A percentile compares a stretch with the other conserved stretches of the same genome.
Evolutionary conservation across 92 coral and sea anemone genomes (phyloP).

Genomic region (Anthopleura xanthogrammica): DNA sequence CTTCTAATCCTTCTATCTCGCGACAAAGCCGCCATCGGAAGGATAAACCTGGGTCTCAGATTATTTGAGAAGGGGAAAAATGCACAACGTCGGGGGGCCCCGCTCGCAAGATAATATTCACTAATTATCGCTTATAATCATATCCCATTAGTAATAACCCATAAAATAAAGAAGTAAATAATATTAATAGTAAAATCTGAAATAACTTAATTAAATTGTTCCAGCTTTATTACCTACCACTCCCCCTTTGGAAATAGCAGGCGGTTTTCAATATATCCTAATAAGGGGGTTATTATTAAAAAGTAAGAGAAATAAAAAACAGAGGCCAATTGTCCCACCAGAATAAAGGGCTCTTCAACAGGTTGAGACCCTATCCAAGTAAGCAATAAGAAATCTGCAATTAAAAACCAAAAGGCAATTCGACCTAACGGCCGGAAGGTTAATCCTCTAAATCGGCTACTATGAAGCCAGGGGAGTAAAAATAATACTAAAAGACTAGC

Average conservation of each 20-base stretch:
- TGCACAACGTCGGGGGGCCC: constrained; percentile 14
- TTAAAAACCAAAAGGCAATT: constrained; percentile 78
- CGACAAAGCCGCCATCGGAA: constrained; percentile 12
- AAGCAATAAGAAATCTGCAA: constrained; percentile 67
- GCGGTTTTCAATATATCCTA: constrained; percentile 63
- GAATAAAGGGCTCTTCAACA: constrained; percentile 85
- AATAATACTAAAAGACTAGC: constrained; percentile 65
- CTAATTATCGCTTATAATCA: neutral
- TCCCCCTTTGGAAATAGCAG: constrained; percentile 34
- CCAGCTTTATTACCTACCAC: constrained; percentile 7
- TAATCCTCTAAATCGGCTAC: constrained; percentile 70
- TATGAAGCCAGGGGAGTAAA: constrained; percentile 62
- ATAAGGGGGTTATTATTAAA: too few species aligned
- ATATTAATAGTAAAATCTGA: constrained; percentile 8
- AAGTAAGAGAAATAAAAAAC: too few species aligned
- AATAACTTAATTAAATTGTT: constrained; percentile 11
- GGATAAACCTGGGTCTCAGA: constrained; percentile 4
- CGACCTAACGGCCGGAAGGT: constrained; percentile 79
- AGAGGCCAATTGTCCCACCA: constrained; percentile 81
- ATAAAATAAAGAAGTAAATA: constrained; percentile 12
- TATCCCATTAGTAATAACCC: constrained; percentile 16
- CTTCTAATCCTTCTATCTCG: constrained; percentile 7
- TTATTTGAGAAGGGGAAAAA: neutral
- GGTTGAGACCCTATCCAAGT: constrained; percentile 82
- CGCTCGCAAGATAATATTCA: constrained; percentile 8